These are phyloP conservation scores for Trissolcus brochymenae DNA, from an alignment of 2,888 invertebrate species.

Conservation along the genomic window DNA sequence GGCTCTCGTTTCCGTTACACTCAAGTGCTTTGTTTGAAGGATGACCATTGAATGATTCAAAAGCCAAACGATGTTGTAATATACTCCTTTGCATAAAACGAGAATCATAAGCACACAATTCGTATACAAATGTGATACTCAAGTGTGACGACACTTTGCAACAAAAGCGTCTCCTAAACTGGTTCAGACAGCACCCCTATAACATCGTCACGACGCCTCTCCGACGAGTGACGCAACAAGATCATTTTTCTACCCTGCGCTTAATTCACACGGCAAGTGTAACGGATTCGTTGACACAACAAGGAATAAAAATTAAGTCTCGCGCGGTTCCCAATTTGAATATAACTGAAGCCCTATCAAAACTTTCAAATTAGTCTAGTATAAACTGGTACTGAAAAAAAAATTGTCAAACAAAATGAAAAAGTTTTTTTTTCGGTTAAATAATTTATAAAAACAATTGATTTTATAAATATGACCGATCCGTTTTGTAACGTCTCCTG, in stretches of 20 bases:
- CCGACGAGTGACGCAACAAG: constrained; percentile 61
- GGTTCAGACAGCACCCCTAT: constrained; percentile 66
- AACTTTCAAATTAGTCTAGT: neutral
- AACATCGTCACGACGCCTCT: constrained; percentile 59
- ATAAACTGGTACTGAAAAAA: too few species aligned
- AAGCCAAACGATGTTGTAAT: constrained; percentile 67
- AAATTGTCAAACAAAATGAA: too few species aligned
- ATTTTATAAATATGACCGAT: neutral
- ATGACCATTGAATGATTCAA: constrained; percentile 44
- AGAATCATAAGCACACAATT: constrained; percentile 69
- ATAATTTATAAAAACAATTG: too few species aligned
- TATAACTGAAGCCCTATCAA: constrained; percentile 7
- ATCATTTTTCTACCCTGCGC: constrained; percentile 60
- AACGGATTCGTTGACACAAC: constrained; percentile 65
- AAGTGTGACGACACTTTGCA: constrained; percentile 71
- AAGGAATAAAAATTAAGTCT: constrained; percentile 42
- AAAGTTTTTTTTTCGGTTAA: too few species aligned
- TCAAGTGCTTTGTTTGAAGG: constrained; percentile 36
- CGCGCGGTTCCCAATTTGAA: constrained; percentile 6
- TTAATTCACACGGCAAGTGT: constrained; percentile 67
- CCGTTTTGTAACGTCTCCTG: too few species aligned
- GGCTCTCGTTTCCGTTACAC: constrained; percentile 44
- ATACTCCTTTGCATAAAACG: constrained; percentile 61
- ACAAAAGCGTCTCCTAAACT: constrained; percentile 69
- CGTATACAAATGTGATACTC: constrained; percentile 72